Percentiles rank a stretch among this genome's conserved stretches.
These are phyloP conservation scores for Melieria omissa DNA, from an alignment of 2,888 invertebrate genomes.

Conservation along the genomic window DNA sequence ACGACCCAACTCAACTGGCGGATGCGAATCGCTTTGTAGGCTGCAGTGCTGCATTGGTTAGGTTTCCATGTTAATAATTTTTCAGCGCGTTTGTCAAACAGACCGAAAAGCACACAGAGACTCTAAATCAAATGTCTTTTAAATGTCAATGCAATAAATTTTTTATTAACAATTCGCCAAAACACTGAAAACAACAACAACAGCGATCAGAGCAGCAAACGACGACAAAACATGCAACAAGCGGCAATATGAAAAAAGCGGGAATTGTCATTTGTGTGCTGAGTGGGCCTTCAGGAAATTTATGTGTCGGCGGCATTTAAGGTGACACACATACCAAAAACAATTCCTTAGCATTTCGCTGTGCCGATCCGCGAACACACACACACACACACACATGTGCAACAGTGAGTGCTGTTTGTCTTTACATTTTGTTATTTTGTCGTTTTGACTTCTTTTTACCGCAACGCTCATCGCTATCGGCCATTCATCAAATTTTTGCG, in stretches of 20 bases:
- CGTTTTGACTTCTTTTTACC: conserved; percentile 6
- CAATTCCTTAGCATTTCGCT: conserved; percentile 8
- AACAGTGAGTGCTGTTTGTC: too few species aligned
- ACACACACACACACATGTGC: not conserved
- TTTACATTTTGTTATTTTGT: not conserved
- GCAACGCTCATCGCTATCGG: conserved; percentile 19
- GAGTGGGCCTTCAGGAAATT: conserved; percentile 15
- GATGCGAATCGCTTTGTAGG: too few species aligned
- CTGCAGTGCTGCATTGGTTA: too few species aligned
- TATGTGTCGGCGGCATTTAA: conserved; percentile 18
- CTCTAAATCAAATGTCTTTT: conserved; percentile 33
- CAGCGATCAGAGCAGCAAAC: not conserved
- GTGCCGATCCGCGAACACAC: not conserved
- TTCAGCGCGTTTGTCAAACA: conserved; percentile 12
- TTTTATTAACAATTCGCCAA: conserved; percentile 20
- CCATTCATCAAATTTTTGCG: conserved; percentile 15
- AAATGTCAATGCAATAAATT: conserved; percentile 38
- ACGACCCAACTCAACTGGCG: too few species aligned
- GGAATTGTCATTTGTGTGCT: not conserved
- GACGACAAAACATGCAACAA: conserved; percentile 3
- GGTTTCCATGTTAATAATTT: too few species aligned
- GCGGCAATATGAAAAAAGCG: not conserved
- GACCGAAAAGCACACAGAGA: conserved; percentile 10
- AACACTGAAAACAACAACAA: not conserved
- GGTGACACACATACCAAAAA: not conserved